These are phyloP conservation scores for Pelecanoides urinatrix DNA, from an alignment of 2,113 vertebrate species.

Conservation along the genomic window DNA sequence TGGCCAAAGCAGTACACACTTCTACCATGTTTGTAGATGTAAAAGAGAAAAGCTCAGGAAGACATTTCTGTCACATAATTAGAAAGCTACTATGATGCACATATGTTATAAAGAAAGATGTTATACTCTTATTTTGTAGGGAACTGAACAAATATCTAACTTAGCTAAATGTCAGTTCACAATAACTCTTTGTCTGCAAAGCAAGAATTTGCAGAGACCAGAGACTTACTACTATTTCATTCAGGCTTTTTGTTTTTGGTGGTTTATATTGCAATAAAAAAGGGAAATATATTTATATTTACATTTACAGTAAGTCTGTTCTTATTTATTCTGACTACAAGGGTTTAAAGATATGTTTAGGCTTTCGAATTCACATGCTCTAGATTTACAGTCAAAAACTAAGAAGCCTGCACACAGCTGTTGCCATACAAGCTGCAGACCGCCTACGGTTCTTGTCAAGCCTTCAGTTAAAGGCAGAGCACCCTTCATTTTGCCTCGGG, in stretches of 20 bases:
- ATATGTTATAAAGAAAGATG: background rate
- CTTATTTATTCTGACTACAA: background rate
- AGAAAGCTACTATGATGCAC: background rate
- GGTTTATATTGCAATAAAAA: background rate
- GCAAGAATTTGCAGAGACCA: conserved; percentile 3
- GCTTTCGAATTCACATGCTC: conserved; percentile 4
- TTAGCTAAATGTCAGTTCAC: conserved; percentile 65
- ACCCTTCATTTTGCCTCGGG: background rate
- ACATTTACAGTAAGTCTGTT: background rate
- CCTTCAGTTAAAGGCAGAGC: conserved; percentile 49
- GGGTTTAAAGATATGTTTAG: background rate
- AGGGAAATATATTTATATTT: background rate
- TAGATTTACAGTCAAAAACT: background rate
- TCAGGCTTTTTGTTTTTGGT: conserved; percentile 1
- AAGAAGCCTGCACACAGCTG: conserved; percentile 40
- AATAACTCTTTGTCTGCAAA: conserved; percentile 59
- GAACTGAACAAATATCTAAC: conserved; percentile 32
- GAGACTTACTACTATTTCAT: conserved; percentile 38
- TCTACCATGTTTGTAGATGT: background rate
- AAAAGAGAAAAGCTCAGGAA: background rate
- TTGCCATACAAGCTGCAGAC: background rate
- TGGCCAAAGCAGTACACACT: background rate
- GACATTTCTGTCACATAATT: background rate
- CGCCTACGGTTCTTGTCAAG: conserved; percentile 30
- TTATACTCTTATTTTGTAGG: background rate